Percentiles rank a stretch among this genome's conserved stretches.
phyloP scores from a whole-genome alignment of 2,888 invertebrate species.

The Caenorhabditis zanzibari region DNA sequence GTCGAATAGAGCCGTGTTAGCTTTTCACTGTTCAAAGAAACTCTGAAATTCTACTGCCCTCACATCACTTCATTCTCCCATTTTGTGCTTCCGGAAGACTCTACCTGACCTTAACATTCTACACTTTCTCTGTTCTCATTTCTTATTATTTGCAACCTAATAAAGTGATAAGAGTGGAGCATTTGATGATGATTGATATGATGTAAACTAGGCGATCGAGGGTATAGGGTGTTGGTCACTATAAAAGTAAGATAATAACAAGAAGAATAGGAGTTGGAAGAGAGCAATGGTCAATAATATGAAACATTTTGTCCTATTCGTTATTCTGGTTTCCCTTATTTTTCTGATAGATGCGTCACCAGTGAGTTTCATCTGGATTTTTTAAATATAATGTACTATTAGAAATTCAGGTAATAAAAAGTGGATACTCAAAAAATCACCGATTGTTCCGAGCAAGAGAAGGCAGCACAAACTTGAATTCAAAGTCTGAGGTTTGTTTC shows the following conservation, averaged over 20 bases:
- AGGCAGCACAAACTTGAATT: neutral
- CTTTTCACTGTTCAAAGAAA: too few species aligned
- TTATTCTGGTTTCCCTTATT: neutral
- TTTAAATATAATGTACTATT: constrained; percentile 15
- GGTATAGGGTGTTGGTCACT: constrained; percentile 33
- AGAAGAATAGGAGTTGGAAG: neutral
- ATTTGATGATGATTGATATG: constrained; percentile 60
- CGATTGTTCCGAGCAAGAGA: constrained; percentile 25
- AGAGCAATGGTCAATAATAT: constrained; percentile 13
- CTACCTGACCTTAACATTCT: constrained; percentile 6
- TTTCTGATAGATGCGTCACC: neutral
- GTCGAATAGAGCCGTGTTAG: too few species aligned
- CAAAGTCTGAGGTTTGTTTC: constrained; percentile 10
- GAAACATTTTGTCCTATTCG: constrained; percentile 20
- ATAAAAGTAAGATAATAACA: constrained; percentile 29
- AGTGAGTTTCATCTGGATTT: neutral
- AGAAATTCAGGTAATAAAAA: constrained; percentile 56
- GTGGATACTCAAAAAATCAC: constrained; percentile 61
- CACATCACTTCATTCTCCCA: constrained; percentile 1
- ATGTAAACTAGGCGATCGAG: constrained; percentile 53
- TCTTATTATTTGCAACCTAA: constrained; percentile 48
- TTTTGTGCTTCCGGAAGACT: constrained; percentile 1
- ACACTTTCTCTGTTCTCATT: neutral
- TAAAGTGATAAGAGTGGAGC: constrained; percentile 45
- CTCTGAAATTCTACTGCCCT: neutral